Conservation (phyloP, 2,797 vertebrate genomes). For the Anisognathus igniventris region DNA sequence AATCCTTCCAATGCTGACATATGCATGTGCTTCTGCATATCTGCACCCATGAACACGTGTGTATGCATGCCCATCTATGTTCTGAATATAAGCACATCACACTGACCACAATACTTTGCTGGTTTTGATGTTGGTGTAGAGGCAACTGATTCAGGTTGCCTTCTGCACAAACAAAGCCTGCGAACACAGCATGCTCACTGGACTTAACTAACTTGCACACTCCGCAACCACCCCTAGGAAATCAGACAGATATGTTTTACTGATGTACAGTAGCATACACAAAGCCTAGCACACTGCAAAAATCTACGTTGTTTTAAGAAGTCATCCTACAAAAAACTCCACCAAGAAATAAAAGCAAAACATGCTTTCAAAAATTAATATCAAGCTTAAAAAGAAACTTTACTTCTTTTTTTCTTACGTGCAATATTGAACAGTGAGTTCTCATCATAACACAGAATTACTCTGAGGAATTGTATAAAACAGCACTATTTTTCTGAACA, state of each 20-base stretch:
- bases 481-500: neutral
- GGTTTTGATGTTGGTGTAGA: neutral
- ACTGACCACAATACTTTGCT: neutral
- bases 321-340: neutral
- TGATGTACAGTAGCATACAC: neutral
- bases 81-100: neutral
- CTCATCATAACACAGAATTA: neutral
- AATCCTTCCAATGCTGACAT: neutral
- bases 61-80: accelerated
- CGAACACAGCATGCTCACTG: neutral
- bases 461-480: neutral
- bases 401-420: neutral
- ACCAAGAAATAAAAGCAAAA: neutral
- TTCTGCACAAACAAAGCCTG: neutral
- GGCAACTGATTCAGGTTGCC: neutral
- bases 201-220: neutral
- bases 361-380: neutral
- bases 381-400: neutral
- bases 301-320: neutral
- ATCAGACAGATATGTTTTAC: neutral
- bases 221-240: neutral
- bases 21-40: neutral
- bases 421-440: neutral
- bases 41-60: accelerated
- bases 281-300: neutral